Percentiles rank a stretch among this genome's conserved stretches.
Evolutionary conservation across 2,888 invertebrate genomes (phyloP).

Genomic region (Labia minor): DNA sequence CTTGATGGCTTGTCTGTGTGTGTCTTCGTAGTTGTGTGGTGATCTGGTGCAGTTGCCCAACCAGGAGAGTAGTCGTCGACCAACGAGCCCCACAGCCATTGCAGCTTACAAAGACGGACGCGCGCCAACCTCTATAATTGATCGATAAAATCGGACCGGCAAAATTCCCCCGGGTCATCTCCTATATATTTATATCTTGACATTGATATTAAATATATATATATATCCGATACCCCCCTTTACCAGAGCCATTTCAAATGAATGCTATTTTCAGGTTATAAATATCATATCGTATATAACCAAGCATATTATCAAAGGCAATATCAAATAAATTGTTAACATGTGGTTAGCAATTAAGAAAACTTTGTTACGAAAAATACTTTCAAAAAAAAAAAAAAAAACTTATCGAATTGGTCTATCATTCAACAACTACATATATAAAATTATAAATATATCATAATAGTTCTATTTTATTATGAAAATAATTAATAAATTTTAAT

Average conservation of each 20-base stretch:
- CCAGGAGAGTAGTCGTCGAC: background rate
- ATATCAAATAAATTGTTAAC: background rate
- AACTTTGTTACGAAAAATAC: background rate
- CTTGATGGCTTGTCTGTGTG: too few species aligned
- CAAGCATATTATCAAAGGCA: too few species aligned
- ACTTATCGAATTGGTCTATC: too few species aligned
- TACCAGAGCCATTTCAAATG: background rate
- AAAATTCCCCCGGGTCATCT: background rate
- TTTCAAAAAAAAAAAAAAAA: too few species aligned
- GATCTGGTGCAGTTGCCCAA: conserved; percentile 5
- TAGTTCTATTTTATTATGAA: background rate
- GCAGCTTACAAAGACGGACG: conserved; percentile 13
- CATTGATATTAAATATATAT: background rate
- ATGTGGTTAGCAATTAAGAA: background rate
- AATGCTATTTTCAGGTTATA: background rate
- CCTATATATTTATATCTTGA: background rate
- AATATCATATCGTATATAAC: too few species aligned
- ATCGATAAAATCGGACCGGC: conserved; percentile 13
- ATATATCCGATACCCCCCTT: background rate
- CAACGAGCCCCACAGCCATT: conserved; percentile 3
- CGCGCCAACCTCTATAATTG: conserved; percentile 13
- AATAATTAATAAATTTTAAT: background rate
- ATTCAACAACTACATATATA: too few species aligned
- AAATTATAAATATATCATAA: background rate
- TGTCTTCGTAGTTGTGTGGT: background rate